Evolutionary conservation across 1,140 invertebrate genomes (phyloP), one percentile per base, ranked within the genome.

Genomic region (Scaptomyza pallida): DNA sequence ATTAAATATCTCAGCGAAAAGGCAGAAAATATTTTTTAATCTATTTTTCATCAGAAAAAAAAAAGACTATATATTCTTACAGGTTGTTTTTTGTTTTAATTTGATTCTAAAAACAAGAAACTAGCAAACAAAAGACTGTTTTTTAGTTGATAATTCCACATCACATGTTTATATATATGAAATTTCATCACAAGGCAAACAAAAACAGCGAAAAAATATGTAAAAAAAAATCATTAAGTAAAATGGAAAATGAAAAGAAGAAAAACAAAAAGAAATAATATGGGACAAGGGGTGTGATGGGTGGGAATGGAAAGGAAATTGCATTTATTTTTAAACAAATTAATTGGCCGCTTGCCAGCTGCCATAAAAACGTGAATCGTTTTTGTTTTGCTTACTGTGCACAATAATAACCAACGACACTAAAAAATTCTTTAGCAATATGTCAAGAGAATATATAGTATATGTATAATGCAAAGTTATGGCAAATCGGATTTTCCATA

Each of bases 281-380:
- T 5, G 30, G 60, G 33, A 52, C n/a, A n/a, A n/a, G n/a, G n/a
- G n/a, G n/a, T n/a, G n/a, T n/a, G n/a, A n/a, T n/a, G n/a, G n/a
- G 61, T 55, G 56, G 26, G 0, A 45, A 52, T 56, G 72, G 57
- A 56, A 80, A 64, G 41, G 54, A 60, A 70, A 69, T 73, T 64
- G 72, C 44, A 86, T 86, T 85, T 86, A 86, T 86, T 86, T 86
- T 81, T 86, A 88, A 75, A 81, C 67, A 71, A 75, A 74, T 86
- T 86, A 88, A 86, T 86, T 86, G 81, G 81, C 54, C 35, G 45
- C 50, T 33, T 12, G 77, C 81, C 81, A 86, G 75, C 48, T 72
- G 74, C 74, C 82, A 86, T 86, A 86, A 86, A 85, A 86, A 86
- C 81, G 82, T 86, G 81, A 85, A 85, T 80, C 35, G 57, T 74